Percentiles rank a stretch among this genome's conserved stretches.
Evolutionary conservation across 2,888 invertebrate genomes (phyloP).

Genomic region (Acleris laterana): DNA sequence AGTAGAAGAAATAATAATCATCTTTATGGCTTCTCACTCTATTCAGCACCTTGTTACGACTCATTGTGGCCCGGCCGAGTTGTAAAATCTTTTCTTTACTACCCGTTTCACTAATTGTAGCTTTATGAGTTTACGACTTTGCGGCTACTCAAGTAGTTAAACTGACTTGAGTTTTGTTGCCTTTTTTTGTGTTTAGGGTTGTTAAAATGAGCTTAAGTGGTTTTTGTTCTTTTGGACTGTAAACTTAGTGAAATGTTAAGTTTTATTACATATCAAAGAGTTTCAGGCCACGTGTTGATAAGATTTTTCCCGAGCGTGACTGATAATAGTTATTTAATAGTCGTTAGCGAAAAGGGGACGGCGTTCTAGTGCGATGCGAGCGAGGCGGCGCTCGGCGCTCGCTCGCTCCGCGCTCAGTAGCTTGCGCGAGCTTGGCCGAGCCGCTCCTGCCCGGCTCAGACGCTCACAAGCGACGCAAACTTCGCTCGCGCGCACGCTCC

Average conservation of each 20-base stretch:
- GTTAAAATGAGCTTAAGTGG: constrained; percentile 19
- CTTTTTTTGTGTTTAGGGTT: constrained; percentile 47
- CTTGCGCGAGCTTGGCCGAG: constrained; percentile 87
- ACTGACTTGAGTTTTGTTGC: constrained; percentile 70
- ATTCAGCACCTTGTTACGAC: constrained; percentile 85
- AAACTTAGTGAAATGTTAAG: no score
- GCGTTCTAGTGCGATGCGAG: constrained; percentile 53
- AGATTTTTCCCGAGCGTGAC: constrained; percentile 79
- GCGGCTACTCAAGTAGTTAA: constrained; percentile 77
- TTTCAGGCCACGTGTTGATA: constrained; percentile 73
- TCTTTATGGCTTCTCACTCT: constrained; percentile 86
- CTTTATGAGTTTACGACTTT: constrained; percentile 84
- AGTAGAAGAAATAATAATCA: constrained; percentile 86
- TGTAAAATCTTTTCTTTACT: constrained; percentile 85
- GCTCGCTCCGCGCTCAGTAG: constrained; percentile 85
- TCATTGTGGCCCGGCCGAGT: constrained; percentile 82
- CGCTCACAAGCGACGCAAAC: constrained; percentile 74
- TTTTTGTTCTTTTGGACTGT: no score
- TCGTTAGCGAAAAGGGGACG: constrained; percentile 84
- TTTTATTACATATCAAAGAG: no score
- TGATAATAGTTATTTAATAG: constrained; percentile 79
- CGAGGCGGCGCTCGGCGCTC: constrained; percentile 69
- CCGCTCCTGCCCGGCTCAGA: constrained; percentile 74
- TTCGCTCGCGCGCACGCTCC: constrained; percentile 71
- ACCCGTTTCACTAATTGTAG: constrained; percentile 84